Base-by-base conservation (phyloP, 64 coral and sea anemone species). In the Montipora capricornis region DNA sequence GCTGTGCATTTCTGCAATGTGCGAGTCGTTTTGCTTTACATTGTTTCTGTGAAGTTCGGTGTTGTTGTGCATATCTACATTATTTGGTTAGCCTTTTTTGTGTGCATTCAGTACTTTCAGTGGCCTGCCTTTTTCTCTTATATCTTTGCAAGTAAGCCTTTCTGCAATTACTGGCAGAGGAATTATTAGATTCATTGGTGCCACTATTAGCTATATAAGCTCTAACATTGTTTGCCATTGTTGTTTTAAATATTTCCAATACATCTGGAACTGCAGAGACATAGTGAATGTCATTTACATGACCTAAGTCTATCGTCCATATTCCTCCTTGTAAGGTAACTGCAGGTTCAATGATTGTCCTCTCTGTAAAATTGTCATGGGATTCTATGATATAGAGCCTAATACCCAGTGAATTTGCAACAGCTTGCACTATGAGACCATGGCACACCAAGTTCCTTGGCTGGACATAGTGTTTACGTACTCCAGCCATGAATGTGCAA, bases 321-420 rank as follows among this genome's bases (percentile, higher is more conserved):
- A 17, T 6, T 49, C 26, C 74, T 49, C 26, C 74, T 73, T 52
- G 19, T 44, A 62, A 20, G 44, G 47, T 17, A 87, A 15, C 46
- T 73, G 84, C 19, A 74, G 84, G 66, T 44, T 87, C 84, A 87
- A 87, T 29, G 16, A 87, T 6, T 29, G 84, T 87, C n/a, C 45
- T 52, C 26, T 87, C 84, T 73, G 20, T 70, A 69, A 87, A 87
- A 87, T 87, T 87, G 68, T n/a, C 0, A 87, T 22, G 17, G 14
- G 84, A 87, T 74, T 87, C 84, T 74, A 87, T 73, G 8, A 87
- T 47, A 87, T 87, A 20, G 47, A 87, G 73, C n/a, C 49, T 47
- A 74, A 87, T 74, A 73, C 74, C 46, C 69, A 87, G 49, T 74
- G 84, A 12, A 73, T 87, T 68, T 48, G 80, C 50, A 5, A 83